These are phyloP conservation scores for Emydoidea blandingii DNA, from an alignment of 2,797 vertebrate species.

Conservation along the genomic window DNA sequence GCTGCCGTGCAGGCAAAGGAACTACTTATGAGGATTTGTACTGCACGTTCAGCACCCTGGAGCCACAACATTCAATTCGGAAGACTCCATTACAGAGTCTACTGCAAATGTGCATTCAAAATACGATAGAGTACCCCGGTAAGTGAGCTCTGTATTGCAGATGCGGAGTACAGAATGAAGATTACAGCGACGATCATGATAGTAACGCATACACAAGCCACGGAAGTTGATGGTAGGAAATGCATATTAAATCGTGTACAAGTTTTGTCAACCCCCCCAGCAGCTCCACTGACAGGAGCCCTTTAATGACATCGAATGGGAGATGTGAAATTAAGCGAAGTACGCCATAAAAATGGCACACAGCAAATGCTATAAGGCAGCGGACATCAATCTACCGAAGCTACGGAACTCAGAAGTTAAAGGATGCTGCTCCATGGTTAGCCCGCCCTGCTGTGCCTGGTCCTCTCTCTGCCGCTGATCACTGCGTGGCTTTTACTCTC, in stretches of 20 bases:
- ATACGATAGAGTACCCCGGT: too few relatives aligned
- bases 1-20: not conserved
- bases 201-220: not conserved
- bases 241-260: not conserved
- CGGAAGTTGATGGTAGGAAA: not conserved
- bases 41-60: too few relatives aligned
- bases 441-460: not conserved
- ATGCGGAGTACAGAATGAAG: not conserved
- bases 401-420: not conserved
- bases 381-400: not conserved
- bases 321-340: not conserved
- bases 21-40: not conserved
- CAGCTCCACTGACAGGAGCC: not conserved
- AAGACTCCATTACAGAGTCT: not conserved
- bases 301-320: fast-evolving
- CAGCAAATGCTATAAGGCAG: not conserved
- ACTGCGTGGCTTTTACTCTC: constrained; percentile 35
- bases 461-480: not conserved
- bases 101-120: not conserved
- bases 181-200: not conserved
- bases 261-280: not conserved
- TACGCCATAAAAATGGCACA: not conserved
- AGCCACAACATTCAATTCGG: not conserved
- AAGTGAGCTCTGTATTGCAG: not conserved
- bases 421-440: not conserved